Evolutionary conservation across 2,113 vertebrate species (phyloP), one percentile per base, ranked within the genome.

Genomic region (Corythornis madagascariensis): DNA sequence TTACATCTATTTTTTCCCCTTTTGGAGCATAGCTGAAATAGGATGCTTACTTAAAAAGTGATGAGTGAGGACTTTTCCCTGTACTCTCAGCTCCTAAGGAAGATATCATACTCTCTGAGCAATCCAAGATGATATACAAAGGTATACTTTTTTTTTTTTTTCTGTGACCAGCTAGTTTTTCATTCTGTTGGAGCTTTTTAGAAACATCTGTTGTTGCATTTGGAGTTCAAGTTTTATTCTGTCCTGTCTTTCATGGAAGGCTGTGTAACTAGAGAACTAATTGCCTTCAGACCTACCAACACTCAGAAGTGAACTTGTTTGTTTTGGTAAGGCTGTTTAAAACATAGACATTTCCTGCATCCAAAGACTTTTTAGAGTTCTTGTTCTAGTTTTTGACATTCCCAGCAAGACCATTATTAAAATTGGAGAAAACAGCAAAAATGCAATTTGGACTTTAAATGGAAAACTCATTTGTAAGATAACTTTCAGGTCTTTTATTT

Each of bases 1-100:
- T 77, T 71, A 35, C 53, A 88, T 67, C 35, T 82, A 4, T 82
- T 65, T 50, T 69, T 20, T 18, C 28, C 38, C 35, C 73, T 83
- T 93, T 86, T 86, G 70, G 38, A 81, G 48, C 40, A 42, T 83
- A 86, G 79, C 81, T 80, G n/a, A 93, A 88, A 71, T 88, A 78
- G 43, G 76, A 86, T 35, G 28, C 71, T 94, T 85, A 66, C 53
- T 66, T 94, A 63, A 63, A 63, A 76, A 90, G 53, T 31, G 52
- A 66, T 59, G 70, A 28, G 8, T 83, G n/a, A 61, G 11, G 82
- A 57, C 18, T 86, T 77, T 87, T 83, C 48, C 38, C 45, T 53
- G 22, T 80, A 21, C 33, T 88, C 45, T 40, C 10, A 59, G 1
- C 70, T 79, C 17, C 72, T 73, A 77, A 71, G 43, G 78, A 89